Base-by-base conservation (phyloP, 2,797 vertebrate genomes). In the Chelon labrosus region DNA sequence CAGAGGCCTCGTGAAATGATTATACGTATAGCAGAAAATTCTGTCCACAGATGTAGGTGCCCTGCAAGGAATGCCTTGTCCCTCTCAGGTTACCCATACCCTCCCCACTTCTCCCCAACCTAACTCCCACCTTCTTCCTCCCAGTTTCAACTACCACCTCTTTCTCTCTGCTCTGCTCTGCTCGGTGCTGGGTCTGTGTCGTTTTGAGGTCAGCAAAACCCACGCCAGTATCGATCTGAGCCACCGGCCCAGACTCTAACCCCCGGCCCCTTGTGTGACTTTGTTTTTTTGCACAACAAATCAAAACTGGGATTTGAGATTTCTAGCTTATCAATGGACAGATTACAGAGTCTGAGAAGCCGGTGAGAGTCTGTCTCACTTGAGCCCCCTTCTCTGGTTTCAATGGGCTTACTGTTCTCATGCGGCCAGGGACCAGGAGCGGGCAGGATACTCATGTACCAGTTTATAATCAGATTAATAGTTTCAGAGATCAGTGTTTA, bases 31-130 rank as follows among this genome's bases (percentile, higher is more conserved):
- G 77, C 85, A 89, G 88, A 92, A 93, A 93, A 94, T 93, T 89
- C 89, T 91, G 90, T 93, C 89, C 65, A 27, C 93, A 94, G 92
- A 94, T 94, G 93, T 91, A 92, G 82, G 74, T 94, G 93, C 93
- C 92, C 91, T 94, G 86, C 51, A 70, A 90, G 89, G 93, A 95
- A 95, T 94, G 93, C 85, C 85, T 86, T 31, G 64, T 77, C 76
- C 85, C 83, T 93, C 93, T 95, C 93, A 75, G 82, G 90, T 95
- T 95, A 92, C 94, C 79, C 85, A 81, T 82, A 72, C 85, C 83
- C 77, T 71, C 70, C 51, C 77, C 69, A 66, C 80, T 78, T 80
- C 83, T 84, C 77, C 79, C 76, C 80, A 59, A 84, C 70, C 76
- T 75, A 66, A 85, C 83, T 89, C 86, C 65, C 73, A 75, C 75